phyloP scores from a whole-genome alignment of 2,113 vertebrate genomes.

The Indicator indicator region DNA sequence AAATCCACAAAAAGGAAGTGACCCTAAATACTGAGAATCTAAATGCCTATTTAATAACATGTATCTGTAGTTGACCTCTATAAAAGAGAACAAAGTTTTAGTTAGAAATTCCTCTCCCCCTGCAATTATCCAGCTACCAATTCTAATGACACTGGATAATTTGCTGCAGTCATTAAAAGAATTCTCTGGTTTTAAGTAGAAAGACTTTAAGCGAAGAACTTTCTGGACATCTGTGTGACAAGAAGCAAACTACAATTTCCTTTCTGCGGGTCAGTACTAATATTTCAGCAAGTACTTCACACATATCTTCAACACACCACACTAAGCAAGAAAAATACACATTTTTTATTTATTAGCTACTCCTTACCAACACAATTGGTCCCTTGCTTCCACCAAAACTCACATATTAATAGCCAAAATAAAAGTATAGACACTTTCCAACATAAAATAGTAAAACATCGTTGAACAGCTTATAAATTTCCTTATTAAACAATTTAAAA shows the following conservation, averaged over 20 bases:
- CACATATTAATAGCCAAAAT: background rate
- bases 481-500: background rate
- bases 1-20: background rate
- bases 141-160: background rate
- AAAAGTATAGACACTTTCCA: background rate
- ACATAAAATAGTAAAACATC: accelerated
- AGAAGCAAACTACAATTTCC: background rate
- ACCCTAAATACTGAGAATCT: background rate
- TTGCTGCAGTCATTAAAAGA: background rate
- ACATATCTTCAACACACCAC: background rate
- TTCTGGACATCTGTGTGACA: background rate
- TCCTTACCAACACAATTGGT: background rate
- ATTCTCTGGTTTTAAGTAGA: background rate
- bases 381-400: background rate
- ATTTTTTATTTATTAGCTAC: no score
- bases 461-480: background rate
- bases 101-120: background rate
- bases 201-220: background rate
- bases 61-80: background rate
- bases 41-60: background rate
- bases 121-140: background rate
- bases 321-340: background rate
- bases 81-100: background rate
- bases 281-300: background rate
- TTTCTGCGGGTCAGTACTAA: background rate